Percentiles rank a stretch among this genome's conserved stretches.
phyloP scores from a whole-genome alignment of 2,113 vertebrate species.

The Thamnaconus septentrionalis region DNA sequence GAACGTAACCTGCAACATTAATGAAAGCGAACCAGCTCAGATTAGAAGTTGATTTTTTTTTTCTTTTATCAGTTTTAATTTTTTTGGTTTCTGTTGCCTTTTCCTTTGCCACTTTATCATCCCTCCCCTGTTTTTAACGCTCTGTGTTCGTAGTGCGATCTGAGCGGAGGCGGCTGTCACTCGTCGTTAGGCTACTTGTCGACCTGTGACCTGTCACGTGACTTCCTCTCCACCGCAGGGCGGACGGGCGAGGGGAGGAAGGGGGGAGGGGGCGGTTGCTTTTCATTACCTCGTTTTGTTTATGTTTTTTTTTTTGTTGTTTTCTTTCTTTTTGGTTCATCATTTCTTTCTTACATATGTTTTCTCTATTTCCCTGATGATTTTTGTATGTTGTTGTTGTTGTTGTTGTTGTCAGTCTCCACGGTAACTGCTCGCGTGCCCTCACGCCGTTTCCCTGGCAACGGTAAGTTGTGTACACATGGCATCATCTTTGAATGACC shows the following conservation, averaged over 20 bases:
- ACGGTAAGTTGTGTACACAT: slow-evolving; percentile 86
- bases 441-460: slow-evolving; percentile 82
- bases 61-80: slow-evolving; percentile 17
- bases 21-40: slow-evolving; percentile 4
- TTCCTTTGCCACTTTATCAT: slow-evolving; percentile 51
- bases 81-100: slow-evolving; percentile 40
- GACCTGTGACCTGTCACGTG: slow-evolving; percentile 67
- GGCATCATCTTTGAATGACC: slow-evolving; percentile 82
- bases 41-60: background rate
- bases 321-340: slow-evolving; percentile 55
- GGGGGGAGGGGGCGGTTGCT: slow-evolving; percentile 51
- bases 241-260: background rate
- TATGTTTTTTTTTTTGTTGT: slow-evolving; percentile 29
- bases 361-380: slow-evolving; percentile 85
- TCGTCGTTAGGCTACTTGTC: slow-evolving; percentile 54
- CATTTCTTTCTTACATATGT: slow-evolving; percentile 78
- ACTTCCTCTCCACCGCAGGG: slow-evolving; percentile 63
- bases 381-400: slow-evolving; percentile 84
- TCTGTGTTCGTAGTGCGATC: slow-evolving; percentile 44
- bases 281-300: slow-evolving; percentile 72
- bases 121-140: background rate
- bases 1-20: slow-evolving; percentile 15
- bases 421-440: slow-evolving; percentile 85
- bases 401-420: slow-evolving; percentile 83
- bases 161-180: slow-evolving; percentile 46